Base-by-base conservation (phyloP, 92 coral and sea anemone genomes). In the Diadumene lineata region DNA sequence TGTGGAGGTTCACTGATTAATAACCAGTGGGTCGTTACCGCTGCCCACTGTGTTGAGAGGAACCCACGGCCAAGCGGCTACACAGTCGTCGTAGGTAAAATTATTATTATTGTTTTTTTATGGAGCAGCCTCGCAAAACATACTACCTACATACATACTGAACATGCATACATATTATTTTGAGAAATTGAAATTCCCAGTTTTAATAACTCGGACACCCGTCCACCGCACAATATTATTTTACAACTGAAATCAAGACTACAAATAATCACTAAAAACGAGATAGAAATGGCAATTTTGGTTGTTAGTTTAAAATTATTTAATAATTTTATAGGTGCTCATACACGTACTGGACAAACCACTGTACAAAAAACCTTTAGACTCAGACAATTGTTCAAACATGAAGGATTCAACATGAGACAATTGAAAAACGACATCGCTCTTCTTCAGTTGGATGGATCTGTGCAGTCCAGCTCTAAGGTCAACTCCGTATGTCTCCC, bases 1-100 rank as follows among this genome's bases (percentile, higher is more conserved):
- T 87, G 87, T 56, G 91, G 91, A 9, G 91, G 91, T 13, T 81
- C 91, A 1, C 75, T 86, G 34, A 86, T 86, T 2, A 56, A 21
- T 55, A 23, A 0, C 8, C 46, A 67, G 1, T 67, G 72, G 72
- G 72, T 67, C n/a, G 56, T 67, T 16, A 67, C 72, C n/a, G 72
- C 72, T 1, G 72, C 72, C 43, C 72, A 67, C 33, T 67, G 72
- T 34, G 72, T 67, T 7, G 72, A 67, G 9, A 67, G 72, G 55
- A 67, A 67, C 56, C 72, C 72, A 10, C 34, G 72, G 7, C 72
- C 72, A 10, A 68, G 82, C 29, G 79, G 78, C 32, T 85, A 85
- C 78, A 85, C 71, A 1, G 85, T 85, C 16, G 82, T 74, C 7
- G 78, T 84, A 13, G 84, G 88, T n/a, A n/a, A n/a, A n/a, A n/a